Conservation (phyloP, 2,113 vertebrate genomes). For the Egretta garzetta region DNA sequence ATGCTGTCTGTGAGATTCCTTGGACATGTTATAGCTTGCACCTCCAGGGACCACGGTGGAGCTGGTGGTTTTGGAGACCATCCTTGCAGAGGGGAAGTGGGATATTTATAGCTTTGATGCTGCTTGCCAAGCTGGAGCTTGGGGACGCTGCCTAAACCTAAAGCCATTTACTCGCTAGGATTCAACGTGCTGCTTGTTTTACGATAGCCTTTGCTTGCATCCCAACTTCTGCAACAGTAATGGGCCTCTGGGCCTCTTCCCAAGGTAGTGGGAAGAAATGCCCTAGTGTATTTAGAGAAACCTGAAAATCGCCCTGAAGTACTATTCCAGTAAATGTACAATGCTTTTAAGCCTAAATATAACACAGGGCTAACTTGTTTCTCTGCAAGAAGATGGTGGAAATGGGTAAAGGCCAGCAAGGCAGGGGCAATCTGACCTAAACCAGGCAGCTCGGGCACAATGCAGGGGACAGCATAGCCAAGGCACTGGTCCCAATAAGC, state of each 20-base stretch:
- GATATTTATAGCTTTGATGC: not conserved
- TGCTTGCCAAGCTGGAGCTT: not conserved
- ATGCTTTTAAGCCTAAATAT: not conserved
- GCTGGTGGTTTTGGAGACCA: not conserved
- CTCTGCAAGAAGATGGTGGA: not conserved
- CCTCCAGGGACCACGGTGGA: not conserved
- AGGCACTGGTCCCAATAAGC: not conserved
- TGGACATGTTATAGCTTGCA: not conserved
- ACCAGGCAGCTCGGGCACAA: not conserved
- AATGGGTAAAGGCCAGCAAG: not conserved
- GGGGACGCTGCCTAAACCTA: not conserved
- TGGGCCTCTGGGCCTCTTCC: not conserved
- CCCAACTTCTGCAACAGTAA: not conserved
- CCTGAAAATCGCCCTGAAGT: not conserved
- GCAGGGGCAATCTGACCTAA: not conserved
- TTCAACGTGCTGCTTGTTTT: not conserved
- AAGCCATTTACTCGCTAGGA: not conserved
- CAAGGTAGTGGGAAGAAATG: not conserved
- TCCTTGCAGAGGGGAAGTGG: not conserved
- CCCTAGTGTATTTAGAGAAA: not conserved
- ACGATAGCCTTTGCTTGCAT: not conserved
- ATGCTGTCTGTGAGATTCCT: not conserved
- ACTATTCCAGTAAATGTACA: not conserved
- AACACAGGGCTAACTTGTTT: not conserved
- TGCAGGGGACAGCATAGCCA: fast-evolving